phyloP scores from a whole-genome alignment of 2,888 invertebrate genomes.

The Lochmaea capreae region DNA sequence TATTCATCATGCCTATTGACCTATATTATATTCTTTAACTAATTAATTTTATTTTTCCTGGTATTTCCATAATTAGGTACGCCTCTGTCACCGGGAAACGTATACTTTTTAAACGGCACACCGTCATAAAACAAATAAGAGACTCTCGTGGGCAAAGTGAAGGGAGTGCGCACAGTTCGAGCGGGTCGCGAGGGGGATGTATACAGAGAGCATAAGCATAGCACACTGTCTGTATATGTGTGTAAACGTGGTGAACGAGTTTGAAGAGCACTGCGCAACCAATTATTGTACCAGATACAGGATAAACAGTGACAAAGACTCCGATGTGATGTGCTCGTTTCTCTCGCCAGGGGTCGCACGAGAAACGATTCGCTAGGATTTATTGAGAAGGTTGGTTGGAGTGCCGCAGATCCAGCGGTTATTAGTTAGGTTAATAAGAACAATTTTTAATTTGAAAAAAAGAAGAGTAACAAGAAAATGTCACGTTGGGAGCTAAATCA shows the following conservation, averaged over 20 bases:
- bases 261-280: constrained; percentile 61
- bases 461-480: no score
- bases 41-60: no score
- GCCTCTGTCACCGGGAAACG: constrained; percentile 37
- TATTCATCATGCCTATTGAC: no score
- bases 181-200: not conserved
- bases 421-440: not conserved
- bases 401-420: constrained; percentile 3
- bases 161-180: constrained; percentile 21
- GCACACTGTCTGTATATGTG: constrained; percentile 35
- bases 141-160: constrained; percentile 26
- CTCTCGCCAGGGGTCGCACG: constrained; percentile 29
- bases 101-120: constrained; percentile 42
- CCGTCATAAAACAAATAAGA: constrained; percentile 46
- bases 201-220: constrained; percentile 17
- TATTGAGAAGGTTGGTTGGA: constrained; percentile 14
- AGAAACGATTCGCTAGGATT: constrained; percentile 19
- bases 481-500: no score
- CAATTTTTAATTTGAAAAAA: not conserved
- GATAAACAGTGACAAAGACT: constrained; percentile 62
- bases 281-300: constrained; percentile 62
- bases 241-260: constrained; percentile 58
- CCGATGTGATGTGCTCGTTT: constrained; percentile 36
- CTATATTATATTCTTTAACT: no score
- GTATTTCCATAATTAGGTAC: constrained; percentile 4